Conservation (phyloP, 1,140 invertebrate species). For the Lysiphlebus fabarum region DNA sequence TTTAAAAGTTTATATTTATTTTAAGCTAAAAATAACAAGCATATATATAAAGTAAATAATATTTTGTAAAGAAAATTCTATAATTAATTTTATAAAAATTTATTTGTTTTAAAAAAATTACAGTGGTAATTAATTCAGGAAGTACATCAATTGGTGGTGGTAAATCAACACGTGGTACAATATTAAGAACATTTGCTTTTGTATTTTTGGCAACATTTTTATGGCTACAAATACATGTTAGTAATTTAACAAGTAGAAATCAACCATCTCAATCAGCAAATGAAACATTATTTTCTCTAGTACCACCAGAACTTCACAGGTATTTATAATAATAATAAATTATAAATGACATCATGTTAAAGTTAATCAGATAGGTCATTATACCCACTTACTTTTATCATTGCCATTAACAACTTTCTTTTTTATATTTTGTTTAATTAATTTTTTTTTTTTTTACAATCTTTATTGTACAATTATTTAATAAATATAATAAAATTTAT, state of each 20-base stretch:
- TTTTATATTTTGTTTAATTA: neutral
- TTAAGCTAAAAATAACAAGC: too few relatives aligned
- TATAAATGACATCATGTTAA: neutral
- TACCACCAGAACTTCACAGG: conserved; percentile 53
- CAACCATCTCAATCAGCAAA: conserved; percentile 42
- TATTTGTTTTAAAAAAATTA: too few relatives aligned
- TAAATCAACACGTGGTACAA: conserved; percentile 50
- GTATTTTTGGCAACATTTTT: conserved; percentile 67
- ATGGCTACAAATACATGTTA: conserved; percentile 68
- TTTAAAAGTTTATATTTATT: too few relatives aligned
- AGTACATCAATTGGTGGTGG: conserved; percentile 38
- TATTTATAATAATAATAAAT: conserved; percentile 21
- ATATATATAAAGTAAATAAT: too few relatives aligned
- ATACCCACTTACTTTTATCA: neutral
- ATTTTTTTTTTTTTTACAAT: neutral
- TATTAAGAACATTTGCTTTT: conserved; percentile 62
- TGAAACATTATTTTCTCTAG: conserved; percentile 50
- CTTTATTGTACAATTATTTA: conserved; percentile 24
- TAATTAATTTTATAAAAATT: too few relatives aligned
- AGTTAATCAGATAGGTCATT: neutral
- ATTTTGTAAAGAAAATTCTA: too few relatives aligned
- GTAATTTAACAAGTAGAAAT: conserved; percentile 56
- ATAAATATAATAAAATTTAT: conserved; percentile 13
- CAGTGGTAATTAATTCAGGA: conserved; percentile 34
- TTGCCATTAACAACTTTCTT: neutral